phyloP scores from a whole-genome alignment of 2,888 invertebrate genomes.

The Teleiodes luculella region DNA sequence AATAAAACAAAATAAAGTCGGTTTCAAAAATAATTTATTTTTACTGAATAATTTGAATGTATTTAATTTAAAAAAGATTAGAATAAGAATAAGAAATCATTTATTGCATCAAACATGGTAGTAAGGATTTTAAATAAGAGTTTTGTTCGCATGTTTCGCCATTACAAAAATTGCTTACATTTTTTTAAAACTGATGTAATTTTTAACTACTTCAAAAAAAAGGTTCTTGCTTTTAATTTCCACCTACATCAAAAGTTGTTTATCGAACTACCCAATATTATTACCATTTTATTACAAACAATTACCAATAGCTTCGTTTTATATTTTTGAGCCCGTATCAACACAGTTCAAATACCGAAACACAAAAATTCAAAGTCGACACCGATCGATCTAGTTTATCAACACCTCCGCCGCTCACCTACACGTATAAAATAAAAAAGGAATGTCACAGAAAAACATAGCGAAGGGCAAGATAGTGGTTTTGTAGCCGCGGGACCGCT shows the following conservation, averaged over 20 bases:
- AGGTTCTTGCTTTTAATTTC: too few relatives aligned
- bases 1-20: not conserved
- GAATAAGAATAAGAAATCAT: too few relatives aligned
- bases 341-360: not conserved
- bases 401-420: conserved; percentile 21
- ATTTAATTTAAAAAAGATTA: not conserved
- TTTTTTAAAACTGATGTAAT: too few relatives aligned
- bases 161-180: too few relatives aligned
- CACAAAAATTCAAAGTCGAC: not conserved
- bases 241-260: too few relatives aligned
- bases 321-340: not conserved
- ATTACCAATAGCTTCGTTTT: not conserved
- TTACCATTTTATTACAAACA: too few relatives aligned
- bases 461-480: conserved; percentile 27
- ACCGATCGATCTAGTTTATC: conserved; percentile 23
- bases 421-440: conserved; percentile 25
- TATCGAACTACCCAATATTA: too few relatives aligned
- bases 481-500: conserved; percentile 45
- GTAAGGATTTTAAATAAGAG: too few relatives aligned
- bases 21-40: not conserved
- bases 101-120: too few relatives aligned
- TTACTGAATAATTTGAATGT: not conserved
- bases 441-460: conserved; percentile 30
- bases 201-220: too few relatives aligned
- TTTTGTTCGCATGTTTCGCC: too few relatives aligned